Evolutionary conservation across 2,113 vertebrate genomes (phyloP).

Genomic region (Pangasianodon hypophthalmus): DNA sequence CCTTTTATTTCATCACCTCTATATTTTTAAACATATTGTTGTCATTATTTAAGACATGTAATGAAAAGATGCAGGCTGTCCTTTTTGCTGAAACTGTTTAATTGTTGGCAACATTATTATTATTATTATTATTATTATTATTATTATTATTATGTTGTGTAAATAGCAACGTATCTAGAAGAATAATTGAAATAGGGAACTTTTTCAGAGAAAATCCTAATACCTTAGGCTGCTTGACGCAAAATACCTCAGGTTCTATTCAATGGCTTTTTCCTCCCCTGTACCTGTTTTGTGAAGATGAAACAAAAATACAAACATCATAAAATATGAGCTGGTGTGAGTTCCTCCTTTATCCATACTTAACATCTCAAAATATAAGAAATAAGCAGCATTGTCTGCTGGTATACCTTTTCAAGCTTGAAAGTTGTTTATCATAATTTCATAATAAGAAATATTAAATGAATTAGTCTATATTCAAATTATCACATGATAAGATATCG

Average conservation of each 20-base stretch:
- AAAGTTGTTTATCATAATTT: neutral
- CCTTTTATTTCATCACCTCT: slow-evolving; percentile 60
- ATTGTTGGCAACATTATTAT: slow-evolving; percentile 62
- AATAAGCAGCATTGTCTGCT: neutral
- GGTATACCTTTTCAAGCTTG: neutral
- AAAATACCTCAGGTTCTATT: slow-evolving; percentile 85
- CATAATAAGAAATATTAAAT: neutral
- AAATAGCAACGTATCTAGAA: slow-evolving; percentile 77
- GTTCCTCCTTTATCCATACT: neutral
- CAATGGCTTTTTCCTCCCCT: slow-evolving; percentile 81
- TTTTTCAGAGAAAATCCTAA: slow-evolving; percentile 80
- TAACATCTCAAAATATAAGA: neutral
- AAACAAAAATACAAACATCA: slow-evolving; percentile 80
- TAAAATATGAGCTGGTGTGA: slow-evolving; percentile 67
- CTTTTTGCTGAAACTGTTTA: slow-evolving; percentile 74
- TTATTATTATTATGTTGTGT: slow-evolving; percentile 72
- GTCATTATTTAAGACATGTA: slow-evolving; percentile 78
- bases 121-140: slow-evolving; percentile 74
- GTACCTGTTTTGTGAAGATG: slow-evolving; percentile 84
- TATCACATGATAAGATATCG: neutral
- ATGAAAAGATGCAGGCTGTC: slow-evolving; percentile 80
- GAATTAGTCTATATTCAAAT: neutral
- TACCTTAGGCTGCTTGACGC: slow-evolving; percentile 83
- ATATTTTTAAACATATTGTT: slow-evolving; percentile 72
- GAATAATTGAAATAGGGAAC: slow-evolving; percentile 75